phyloP scores from a whole-genome alignment of 2,113 vertebrate species.

The Lophius piscatorius region DNA sequence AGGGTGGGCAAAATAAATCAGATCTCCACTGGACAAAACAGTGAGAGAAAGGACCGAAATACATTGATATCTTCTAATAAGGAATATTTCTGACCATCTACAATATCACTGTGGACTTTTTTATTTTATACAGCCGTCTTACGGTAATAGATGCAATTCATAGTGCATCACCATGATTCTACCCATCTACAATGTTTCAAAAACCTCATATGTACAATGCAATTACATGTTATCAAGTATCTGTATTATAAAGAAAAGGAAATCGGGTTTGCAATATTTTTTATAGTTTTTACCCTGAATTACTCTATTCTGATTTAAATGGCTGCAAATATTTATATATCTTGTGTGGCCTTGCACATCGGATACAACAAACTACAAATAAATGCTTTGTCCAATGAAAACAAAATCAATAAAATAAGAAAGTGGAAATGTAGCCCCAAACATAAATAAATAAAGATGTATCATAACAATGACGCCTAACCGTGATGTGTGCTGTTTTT shows the following conservation, averaged over 20 bases:
- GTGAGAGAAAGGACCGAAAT: constrained; percentile 30
- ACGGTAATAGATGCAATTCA: constrained; percentile 29
- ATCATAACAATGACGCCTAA: neutral
- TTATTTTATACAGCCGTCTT: constrained; percentile 39
- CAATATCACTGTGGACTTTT: constrained; percentile 34
- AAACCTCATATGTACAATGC: constrained; percentile 54
- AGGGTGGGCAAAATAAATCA: constrained; percentile 3
- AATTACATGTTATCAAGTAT: constrained; percentile 14
- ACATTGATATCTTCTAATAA: constrained; percentile 38
- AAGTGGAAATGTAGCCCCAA: no score
- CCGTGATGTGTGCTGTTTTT: neutral
- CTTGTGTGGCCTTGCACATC: neutral
- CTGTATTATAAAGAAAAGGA: neutral
- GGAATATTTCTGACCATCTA: constrained; percentile 37
- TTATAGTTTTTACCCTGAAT: neutral
- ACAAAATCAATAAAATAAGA: neutral
- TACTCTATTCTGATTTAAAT: neutral
- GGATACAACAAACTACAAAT: constrained; percentile 2
- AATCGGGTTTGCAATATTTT: no score
- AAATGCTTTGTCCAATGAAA: constrained; percentile 8
- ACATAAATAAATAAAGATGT: neutral
- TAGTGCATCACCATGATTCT: neutral
- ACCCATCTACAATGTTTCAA: constrained; percentile 18
- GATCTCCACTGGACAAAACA: constrained; percentile 42
- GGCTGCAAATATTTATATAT: neutral